Percentiles rank a stretch among this genome's conserved stretches.
phyloP scores from a whole-genome alignment of 2,113 vertebrate species.

The Herpailurus yagouaroundi region DNA sequence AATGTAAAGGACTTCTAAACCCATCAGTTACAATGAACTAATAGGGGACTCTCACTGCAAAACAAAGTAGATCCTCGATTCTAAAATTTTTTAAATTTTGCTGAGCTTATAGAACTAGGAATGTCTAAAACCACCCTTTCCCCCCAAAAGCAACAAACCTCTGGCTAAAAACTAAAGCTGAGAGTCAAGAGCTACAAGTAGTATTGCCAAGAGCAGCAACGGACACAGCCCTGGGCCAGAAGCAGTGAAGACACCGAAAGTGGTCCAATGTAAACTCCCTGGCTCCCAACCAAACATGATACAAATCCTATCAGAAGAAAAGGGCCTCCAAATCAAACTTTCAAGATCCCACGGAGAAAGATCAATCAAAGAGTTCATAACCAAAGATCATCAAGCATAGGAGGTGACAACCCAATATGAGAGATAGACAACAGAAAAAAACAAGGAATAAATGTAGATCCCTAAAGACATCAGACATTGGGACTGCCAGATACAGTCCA shows the following conservation, averaged over 20 bases:
- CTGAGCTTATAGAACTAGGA: background rate
- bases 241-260: background rate
- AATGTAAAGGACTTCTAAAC: background rate
- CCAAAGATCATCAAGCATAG: background rate
- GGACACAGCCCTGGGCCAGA: background rate
- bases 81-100: background rate
- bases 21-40: background rate
- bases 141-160: background rate
- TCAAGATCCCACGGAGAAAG: background rate
- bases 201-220: background rate
- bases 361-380: background rate
- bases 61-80: background rate
- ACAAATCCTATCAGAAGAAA: slow-evolving; percentile 10
- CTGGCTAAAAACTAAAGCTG: background rate
- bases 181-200: background rate
- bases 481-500: background rate
- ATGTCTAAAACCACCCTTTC: background rate
- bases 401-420: background rate
- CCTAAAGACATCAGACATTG: background rate
- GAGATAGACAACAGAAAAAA: background rate
- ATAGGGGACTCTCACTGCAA: background rate
- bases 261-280: background rate
- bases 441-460: background rate
- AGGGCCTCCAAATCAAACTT: background rate
- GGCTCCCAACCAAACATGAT: background rate